phyloP scores from a whole-genome alignment of 2,113 vertebrate species.

The Leucoraja erinaceus region DNA sequence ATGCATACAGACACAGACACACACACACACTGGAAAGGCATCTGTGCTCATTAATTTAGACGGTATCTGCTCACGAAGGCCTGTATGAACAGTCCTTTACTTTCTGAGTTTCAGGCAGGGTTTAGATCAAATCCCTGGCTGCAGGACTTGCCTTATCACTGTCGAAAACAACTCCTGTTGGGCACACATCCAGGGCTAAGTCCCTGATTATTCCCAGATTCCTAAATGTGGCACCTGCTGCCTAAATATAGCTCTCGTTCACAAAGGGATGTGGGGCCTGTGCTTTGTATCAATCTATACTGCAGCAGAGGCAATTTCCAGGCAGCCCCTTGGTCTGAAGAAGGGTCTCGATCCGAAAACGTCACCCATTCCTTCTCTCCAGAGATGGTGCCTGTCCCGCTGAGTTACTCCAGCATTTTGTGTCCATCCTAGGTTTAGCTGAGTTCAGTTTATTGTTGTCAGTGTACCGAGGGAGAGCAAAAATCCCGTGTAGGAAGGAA shows the following conservation, averaged over 20 bases:
- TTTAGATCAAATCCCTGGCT: not conserved
- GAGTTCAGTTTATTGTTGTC: too few relatives aligned
- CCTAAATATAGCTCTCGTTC: slow-evolving; percentile 38
- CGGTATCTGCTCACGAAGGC: not conserved
- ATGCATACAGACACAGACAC: too few relatives aligned
- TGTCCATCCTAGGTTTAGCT: too few relatives aligned
- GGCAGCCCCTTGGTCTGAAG: too few relatives aligned
- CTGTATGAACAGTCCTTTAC: slow-evolving; percentile 32
- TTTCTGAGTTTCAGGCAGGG: not conserved
- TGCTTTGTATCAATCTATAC: not conserved
- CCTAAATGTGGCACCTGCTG: not conserved
- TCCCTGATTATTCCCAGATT: slow-evolving; percentile 30
- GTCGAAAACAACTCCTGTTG: slow-evolving; percentile 16
- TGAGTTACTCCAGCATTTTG: too few relatives aligned
- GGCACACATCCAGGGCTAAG: not conserved
- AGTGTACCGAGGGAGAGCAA: too few relatives aligned
- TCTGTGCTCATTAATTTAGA: slow-evolving; percentile 23
- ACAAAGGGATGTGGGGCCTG: not conserved
- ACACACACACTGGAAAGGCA: not conserved
- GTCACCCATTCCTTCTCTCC: too few relatives aligned
- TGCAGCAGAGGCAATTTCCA: not conserved
- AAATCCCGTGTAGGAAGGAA: too few relatives aligned
- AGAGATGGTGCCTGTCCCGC: too few relatives aligned
- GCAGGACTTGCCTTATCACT: not conserved
- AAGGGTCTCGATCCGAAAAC: too few relatives aligned